Percentiles rank a stretch among this genome's conserved stretches.
Evolutionary conservation across 2,113 vertebrate species (phyloP).

Genomic region (Coryphaenoides rupestris): DNA sequence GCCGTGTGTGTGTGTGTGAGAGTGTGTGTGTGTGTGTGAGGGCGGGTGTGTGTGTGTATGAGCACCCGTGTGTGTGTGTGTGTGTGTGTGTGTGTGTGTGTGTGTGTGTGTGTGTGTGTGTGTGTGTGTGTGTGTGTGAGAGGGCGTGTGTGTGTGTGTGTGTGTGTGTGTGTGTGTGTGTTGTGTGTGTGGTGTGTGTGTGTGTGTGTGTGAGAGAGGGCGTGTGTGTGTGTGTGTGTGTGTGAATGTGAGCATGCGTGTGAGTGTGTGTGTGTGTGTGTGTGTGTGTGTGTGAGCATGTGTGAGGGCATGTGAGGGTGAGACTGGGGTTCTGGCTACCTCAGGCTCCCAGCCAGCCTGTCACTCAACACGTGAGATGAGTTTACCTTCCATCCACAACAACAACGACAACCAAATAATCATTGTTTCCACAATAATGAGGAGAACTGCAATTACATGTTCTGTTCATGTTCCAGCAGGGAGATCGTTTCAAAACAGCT

Average conservation of each 20-base stretch:
- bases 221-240: neutral
- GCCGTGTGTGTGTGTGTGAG: neutral
- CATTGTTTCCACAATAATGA: slow-evolving; percentile 47
- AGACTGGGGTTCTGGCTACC: slow-evolving; percentile 13
- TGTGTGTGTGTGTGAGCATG: neutral
- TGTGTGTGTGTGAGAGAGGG: neutral
- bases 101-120: slow-evolving; percentile 20
- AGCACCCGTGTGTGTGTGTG: slow-evolving; percentile 3
- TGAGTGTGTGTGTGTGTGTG: neutral
- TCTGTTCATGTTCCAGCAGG: slow-evolving; percentile 43
- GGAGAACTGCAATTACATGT: slow-evolving; percentile 51
- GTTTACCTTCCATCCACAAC: slow-evolving; percentile 44
- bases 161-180: no score
- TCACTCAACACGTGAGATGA: slow-evolving; percentile 34
- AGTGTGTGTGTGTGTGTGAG: neutral
- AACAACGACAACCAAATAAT: slow-evolving; percentile 42
- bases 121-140: neutral
- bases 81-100: slow-evolving; percentile 6
- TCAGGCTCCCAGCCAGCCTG: slow-evolving; percentile 29
- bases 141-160: neutral
- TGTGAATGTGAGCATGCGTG: neutral
- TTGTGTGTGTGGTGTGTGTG: no score
- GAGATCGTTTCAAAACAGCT: slow-evolving; percentile 37
- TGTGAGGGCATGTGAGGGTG: neutral
- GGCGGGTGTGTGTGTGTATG: neutral